Base-by-base conservation (phyloP, 2,888 invertebrate species). In the Eupithecia subumbrata region DNA sequence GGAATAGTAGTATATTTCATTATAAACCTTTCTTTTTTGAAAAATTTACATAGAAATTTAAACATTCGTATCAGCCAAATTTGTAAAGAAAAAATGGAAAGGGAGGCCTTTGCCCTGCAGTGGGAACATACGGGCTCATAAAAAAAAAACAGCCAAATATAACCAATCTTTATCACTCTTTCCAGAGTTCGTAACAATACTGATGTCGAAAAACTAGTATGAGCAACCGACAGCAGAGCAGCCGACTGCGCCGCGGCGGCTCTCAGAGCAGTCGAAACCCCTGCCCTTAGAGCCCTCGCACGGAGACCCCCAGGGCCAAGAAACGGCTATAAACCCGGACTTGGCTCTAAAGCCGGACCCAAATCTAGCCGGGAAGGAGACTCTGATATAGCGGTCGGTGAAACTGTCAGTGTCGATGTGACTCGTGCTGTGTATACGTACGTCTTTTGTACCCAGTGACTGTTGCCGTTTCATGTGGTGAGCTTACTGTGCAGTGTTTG, bases 111-210 rank as follows among this genome's bases (percentile, higher is more conserved):
- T n/a, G n/a, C n/a, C n/a, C n/a, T n/a, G n/a, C n/a, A n/a, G n/a
- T n/a, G n/a, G n/a, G n/a, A n/a, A n/a, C n/a, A n/a, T n/a, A n/a
- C n/a, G n/a, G n/a, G n/a, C n/a, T n/a, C n/a, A n/a, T n/a, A n/a
- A n/a, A n/a, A n/a, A n/a, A n/a, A n/a, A n/a, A n/a, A n/a, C 5
- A 18, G 45, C 16, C 14, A 40, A 40, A 40, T 43, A 43, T 43
- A 43, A 12, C 12, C 45, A 45, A 45, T 14, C 5, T 45, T 45
- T 5, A 45, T 67, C 25, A 70, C 64, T 48, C 11, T n/a, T 96
- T 96, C 22, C 96, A 97, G 97, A 97, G 94, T 97, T 97, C 90
- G 97, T 97, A 91, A 97, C 97, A 95, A 97, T 97, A 95, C 92
- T 97, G 94, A 97, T 97, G 86, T 96, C 97, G 92, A 97, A 97